Evolutionary conservation across 2,888 invertebrate genomes (phyloP).

Genomic region (Ditula angustiorana): DNA sequence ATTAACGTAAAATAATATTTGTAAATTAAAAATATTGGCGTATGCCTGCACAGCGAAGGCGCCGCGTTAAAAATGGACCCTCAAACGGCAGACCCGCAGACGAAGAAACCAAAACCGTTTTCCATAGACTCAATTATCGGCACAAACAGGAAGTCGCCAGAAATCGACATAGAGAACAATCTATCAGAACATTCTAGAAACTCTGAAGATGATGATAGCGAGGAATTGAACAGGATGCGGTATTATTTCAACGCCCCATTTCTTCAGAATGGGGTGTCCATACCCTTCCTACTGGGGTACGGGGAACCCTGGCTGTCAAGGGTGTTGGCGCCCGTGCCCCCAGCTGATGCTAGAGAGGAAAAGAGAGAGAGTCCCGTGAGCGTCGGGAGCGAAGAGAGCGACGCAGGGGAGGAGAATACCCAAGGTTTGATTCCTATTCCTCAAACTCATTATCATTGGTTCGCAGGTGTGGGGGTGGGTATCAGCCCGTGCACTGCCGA

Average conservation of each 20-base stretch:
- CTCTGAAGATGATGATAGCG: constrained; percentile 73
- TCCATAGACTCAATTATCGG: constrained; percentile 87
- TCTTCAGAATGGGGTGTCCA: constrained; percentile 75
- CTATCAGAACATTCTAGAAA: constrained; percentile 72
- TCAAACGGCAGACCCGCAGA: constrained; percentile 66
- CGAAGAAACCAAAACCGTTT: constrained; percentile 85
- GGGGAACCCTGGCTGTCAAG: constrained; percentile 79
- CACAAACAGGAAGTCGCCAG: constrained; percentile 75
- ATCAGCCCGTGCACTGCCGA: too few species aligned
- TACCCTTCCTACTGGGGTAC: constrained; percentile 78
- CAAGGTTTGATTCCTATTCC: constrained; percentile 61
- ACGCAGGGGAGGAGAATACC: constrained; percentile 72
- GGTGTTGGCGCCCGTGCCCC: constrained; percentile 63
- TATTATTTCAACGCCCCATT: constrained; percentile 79
- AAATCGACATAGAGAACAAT: constrained; percentile 79
- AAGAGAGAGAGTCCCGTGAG: constrained; percentile 80
- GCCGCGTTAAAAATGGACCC: constrained; percentile 75
- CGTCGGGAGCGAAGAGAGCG: constrained; percentile 78
- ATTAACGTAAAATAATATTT: background rate
- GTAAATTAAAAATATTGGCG: background rate
- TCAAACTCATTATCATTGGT: too few species aligned
- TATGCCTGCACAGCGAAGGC: constrained; percentile 20
- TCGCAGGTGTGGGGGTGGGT: too few species aligned
- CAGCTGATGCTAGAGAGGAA: constrained; percentile 59
- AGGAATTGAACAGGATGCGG: constrained; percentile 73